phyloP scores from a whole-genome alignment of 2,888 invertebrate species.

The Macroteleia sp. region DNA sequence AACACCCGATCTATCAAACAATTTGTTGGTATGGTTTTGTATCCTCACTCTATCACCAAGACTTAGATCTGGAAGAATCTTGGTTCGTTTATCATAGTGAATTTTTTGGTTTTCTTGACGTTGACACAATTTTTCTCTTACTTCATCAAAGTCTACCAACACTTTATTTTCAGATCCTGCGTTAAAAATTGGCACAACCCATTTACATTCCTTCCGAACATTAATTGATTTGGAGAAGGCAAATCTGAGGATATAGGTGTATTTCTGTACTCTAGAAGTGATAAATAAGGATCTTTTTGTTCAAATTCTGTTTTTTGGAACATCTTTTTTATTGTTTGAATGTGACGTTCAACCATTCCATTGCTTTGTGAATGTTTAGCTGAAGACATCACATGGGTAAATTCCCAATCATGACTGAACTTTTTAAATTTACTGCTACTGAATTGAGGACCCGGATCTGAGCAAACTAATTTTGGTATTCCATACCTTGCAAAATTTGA shows the following conservation, averaged over 20 bases:
- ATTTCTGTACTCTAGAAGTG: slow-evolving; percentile 62
- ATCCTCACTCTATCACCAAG: too few relatives aligned
- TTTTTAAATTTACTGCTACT: slow-evolving; percentile 35
- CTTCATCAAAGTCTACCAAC: too few relatives aligned
- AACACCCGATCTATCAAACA: too few relatives aligned
- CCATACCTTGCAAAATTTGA: slow-evolving; percentile 62
- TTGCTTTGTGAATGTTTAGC: slow-evolving; percentile 29
- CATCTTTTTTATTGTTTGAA: slow-evolving; percentile 11
- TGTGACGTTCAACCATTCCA: slow-evolving; percentile 11
- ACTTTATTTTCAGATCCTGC: too few relatives aligned
- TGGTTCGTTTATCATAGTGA: too few relatives aligned
- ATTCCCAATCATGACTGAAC: slow-evolving; percentile 18
- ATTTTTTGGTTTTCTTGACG: too few relatives aligned
- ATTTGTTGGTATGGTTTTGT: too few relatives aligned
- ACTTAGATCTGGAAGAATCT: too few relatives aligned
- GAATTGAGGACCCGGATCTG: slow-evolving; percentile 55
- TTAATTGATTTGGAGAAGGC: slow-evolving; percentile 59
- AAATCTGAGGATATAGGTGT: slow-evolving; percentile 55
- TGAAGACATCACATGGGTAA: slow-evolving; percentile 16
- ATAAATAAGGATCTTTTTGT: slow-evolving; percentile 48
- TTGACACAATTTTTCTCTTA: too few relatives aligned
- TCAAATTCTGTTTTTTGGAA: slow-evolving; percentile 30
- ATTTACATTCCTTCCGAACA: slow-evolving; percentile 48
- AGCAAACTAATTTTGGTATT: slow-evolving; percentile 57
- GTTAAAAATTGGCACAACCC: too few relatives aligned